A percentile compares a stretch with the other conserved stretches of the same genome.
Conservation (phyloP, 2,113 vertebrate species). For the Pardalotus punctatus region DNA sequence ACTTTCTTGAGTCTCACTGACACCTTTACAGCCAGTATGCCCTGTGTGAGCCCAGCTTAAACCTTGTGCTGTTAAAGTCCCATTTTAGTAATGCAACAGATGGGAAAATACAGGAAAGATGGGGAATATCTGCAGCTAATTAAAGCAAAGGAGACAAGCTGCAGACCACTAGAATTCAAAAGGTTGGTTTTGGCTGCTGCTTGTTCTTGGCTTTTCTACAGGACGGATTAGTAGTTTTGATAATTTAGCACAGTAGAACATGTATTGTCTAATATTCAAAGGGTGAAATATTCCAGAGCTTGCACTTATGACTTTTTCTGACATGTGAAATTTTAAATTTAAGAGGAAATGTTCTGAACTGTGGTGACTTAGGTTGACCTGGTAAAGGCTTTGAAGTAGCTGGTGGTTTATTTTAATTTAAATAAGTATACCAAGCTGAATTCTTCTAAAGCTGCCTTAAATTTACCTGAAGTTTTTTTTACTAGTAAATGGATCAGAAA, state of each 20-base stretch:
- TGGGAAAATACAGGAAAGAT: background rate
- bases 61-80: background rate
- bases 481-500: background rate
- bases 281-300: constrained; percentile 18
- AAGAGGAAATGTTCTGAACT: constrained; percentile 17
- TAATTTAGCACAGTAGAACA: background rate
- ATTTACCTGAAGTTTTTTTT: background rate
- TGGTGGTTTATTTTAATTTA: background rate
- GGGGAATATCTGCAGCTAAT: background rate
- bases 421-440: background rate
- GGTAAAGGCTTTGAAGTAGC: constrained; percentile 33
- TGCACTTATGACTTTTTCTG: constrained; percentile 17
- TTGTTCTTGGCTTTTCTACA: constrained; percentile 10
- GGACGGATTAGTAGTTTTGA: background rate
- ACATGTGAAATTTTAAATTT: constrained; percentile 2
- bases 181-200: background rate
- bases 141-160: background rate
- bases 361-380: background rate
- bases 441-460: background rate
- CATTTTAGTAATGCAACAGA: background rate
- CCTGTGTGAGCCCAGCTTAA: background rate
- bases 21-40: background rate
- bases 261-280: constrained; percentile 1
- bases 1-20: background rate
- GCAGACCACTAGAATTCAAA: background rate